Base-by-base conservation (phyloP, 2,113 vertebrate species). In the Mesitornis unicolor region DNA sequence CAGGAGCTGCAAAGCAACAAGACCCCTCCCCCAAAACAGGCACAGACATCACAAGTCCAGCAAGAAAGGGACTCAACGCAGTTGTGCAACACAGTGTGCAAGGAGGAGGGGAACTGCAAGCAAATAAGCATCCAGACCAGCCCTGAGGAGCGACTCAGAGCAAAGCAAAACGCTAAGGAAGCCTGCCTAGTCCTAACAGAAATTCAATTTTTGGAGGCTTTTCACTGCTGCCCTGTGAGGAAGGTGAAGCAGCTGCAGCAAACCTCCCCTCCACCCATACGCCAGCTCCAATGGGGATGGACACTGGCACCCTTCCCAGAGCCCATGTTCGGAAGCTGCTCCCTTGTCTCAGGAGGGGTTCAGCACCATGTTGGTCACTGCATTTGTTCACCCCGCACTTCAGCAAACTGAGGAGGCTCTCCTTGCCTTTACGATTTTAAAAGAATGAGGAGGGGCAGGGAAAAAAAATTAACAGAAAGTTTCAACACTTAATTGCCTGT, bases 361-460 rank as follows among this genome's bases (percentile, higher is more conserved):
- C 87, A 56, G 78, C 79, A 80, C 79, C 43, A 10, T 1, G 22
- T 31, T 10, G 12, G 74, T 53, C 78, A 73, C 82, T 11, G 91
- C 87, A 45, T 83, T 51, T 60, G 35, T n/a, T 64, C 94, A 13
- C 29, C 43, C 73, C 1, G 2, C 74, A 2, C 10, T 40, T 35
- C 50, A 28, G 84, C 70, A 10, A 47, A 54, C 51, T 5, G 9
- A 9, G 67, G 9, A 9, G 67, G 59, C 67, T 76, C 18, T 57
- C 63, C 76, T 21, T 16, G 54, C 28, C 0, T 56, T 31, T 45
- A 12, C 0, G 5, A 2, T 69, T 69, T 25, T 1, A 25, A 77
- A 96, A 80, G 71, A 90, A 95, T 43, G 50, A 51, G 93, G 95
- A 93, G 76, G n/a, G 86, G 86, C 73, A 78, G 82, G 87, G n/a